Evolutionary conservation across 2,888 invertebrate species (phyloP).

Genomic region (Alsophila aescularia): DNA sequence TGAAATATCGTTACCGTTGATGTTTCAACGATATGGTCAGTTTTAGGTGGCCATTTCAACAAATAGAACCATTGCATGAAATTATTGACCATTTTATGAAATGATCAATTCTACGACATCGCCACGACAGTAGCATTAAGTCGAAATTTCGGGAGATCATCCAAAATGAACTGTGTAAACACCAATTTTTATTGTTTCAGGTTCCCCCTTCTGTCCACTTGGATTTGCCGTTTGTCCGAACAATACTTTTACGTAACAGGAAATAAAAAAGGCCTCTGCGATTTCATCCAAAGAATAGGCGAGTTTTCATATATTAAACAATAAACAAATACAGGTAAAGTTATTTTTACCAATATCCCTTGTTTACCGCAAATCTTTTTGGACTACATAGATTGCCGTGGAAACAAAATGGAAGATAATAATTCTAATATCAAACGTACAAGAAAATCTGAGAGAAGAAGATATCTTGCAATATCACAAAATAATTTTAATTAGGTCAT

Average conservation of each 20-base stretch:
- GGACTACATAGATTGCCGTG: conserved; percentile 50
- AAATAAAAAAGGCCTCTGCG: conserved; percentile 63
- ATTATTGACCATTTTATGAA: no score
- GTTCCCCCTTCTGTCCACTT: conserved; percentile 56
- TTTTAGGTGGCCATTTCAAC: no score
- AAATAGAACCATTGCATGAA: no score
- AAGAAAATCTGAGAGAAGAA: conserved; percentile 55
- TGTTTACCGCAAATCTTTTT: conserved; percentile 47
- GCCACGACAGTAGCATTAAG: no score
- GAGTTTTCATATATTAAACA: conserved; percentile 57
- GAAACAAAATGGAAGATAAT: conserved; percentile 43
- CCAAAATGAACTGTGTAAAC: no score
- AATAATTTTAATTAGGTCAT: no score
- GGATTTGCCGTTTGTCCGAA: conserved; percentile 61
- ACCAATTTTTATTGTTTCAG: no score
- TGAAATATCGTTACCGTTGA: no score
- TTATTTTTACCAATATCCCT: conserved; percentile 14
- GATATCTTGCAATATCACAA: conserved; percentile 38
- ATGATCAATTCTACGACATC: no score
- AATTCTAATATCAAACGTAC: conserved; percentile 56
- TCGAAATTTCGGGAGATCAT: no score
- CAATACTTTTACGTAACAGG: conserved; percentile 61
- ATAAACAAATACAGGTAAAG: no score
- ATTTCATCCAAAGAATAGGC: conserved; percentile 70
- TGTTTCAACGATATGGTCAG: no score